These are phyloP conservation scores for Haliclystus octoradiatus DNA, from an alignment of 30 jellyfish, hydroid and myxozoan genomes.

Conservation along the genomic window DNA sequence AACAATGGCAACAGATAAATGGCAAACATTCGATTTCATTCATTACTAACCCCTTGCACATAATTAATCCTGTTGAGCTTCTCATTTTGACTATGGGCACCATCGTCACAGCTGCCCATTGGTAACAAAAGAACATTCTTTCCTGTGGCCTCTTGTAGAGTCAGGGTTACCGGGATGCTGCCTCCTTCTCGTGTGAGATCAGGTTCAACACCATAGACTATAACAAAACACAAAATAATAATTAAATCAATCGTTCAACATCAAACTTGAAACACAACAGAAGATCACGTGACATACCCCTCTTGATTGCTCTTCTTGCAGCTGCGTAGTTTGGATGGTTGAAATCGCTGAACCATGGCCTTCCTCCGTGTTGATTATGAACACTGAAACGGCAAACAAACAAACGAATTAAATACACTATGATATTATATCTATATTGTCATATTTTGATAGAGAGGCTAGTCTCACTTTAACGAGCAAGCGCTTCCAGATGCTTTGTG, in stretches of 20 bases:
- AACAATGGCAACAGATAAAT: background rate
- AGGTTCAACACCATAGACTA: constrained; percentile 48
- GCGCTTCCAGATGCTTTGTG: constrained; percentile 60
- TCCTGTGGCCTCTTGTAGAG: constrained; percentile 88
- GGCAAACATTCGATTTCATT: background rate
- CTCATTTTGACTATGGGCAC: constrained; percentile 99
- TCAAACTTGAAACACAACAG: background rate
- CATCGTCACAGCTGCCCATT: constrained; percentile 95
- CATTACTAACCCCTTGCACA: constrained; percentile 72
- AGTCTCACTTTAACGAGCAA: constrained; percentile 24
- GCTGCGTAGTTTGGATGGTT: constrained; percentile 76
- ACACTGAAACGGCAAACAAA: too few relatives aligned
- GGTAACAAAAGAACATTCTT: constrained; percentile 88
- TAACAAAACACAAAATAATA: background rate
- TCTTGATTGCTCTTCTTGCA: constrained; percentile 67
- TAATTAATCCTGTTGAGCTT: constrained; percentile 61
- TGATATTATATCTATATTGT: too few relatives aligned
- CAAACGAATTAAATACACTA: too few relatives aligned
- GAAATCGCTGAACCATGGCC: constrained; percentile 85
- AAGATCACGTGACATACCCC: constrained; percentile 45
- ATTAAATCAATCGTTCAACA: too few relatives aligned
- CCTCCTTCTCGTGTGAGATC: constrained; percentile 98
- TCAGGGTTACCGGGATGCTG: constrained; percentile 88
- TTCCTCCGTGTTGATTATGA: constrained; percentile 71
- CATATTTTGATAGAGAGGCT: too few relatives aligned